Percentiles rank a stretch among this genome's conserved stretches.
Conservation (phyloP, 2,888 invertebrate species). For the Plagodis dolabraria region DNA sequence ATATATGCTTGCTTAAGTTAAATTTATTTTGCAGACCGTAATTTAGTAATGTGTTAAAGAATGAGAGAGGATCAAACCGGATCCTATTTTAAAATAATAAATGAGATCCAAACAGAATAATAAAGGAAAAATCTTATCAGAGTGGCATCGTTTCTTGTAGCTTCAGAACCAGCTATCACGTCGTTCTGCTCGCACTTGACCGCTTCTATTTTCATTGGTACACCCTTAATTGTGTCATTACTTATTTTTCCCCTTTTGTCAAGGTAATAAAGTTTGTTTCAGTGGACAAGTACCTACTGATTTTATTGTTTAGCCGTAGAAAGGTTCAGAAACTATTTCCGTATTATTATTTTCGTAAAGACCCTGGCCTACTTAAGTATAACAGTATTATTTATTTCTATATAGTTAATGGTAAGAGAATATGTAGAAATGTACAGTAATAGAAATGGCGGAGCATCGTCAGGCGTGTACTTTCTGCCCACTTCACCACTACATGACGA, state of each 20-base stretch:
- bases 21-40: no score
- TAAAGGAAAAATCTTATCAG: neutral
- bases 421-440: no score
- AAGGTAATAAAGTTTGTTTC: slow-evolving; percentile 25
- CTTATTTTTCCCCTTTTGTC: slow-evolving; percentile 24
- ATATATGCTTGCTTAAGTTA: no score
- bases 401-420: no score
- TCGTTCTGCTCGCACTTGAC: neutral
- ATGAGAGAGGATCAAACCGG: no score
- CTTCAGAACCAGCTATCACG: neutral
- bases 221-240: slow-evolving; percentile 21
- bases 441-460: no score
- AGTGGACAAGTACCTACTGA: slow-evolving; percentile 16
- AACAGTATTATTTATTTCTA: no score
- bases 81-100: no score
- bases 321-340: slow-evolving; percentile 9
- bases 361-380: slow-evolving; percentile 1
- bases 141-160: neutral
- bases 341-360: slow-evolving; percentile 12
- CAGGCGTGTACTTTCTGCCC: no score
- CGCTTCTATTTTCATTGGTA: slow-evolving; percentile 8
- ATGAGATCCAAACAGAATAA: neutral
- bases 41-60: no score
- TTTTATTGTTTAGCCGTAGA: slow-evolving; percentile 15
- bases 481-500: no score